Percentiles rank a stretch among this genome's conserved stretches.
phyloP scores from a whole-genome alignment of 1,140 invertebrate genomes.

The Laodelphax striatellus region DNA sequence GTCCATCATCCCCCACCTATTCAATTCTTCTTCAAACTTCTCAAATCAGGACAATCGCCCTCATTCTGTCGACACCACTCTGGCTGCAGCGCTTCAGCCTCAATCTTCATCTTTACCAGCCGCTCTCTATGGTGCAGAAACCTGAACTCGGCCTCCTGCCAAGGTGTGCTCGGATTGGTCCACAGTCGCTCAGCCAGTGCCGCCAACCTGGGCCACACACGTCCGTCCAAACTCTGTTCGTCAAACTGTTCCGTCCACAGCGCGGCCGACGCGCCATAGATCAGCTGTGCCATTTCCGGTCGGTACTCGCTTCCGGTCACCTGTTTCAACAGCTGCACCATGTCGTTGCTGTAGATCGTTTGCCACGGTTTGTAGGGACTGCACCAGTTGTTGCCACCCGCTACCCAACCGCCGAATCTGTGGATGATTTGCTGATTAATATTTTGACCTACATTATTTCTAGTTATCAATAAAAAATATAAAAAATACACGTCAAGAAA shows the following conservation, averaged over 20 bases:
- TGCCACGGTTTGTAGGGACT: constrained; percentile 82
- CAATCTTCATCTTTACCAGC: constrained; percentile 46
- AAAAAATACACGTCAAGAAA: too few species aligned
- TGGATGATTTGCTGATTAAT: constrained; percentile 20
- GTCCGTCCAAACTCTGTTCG: constrained; percentile 20
- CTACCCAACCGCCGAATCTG: constrained; percentile 42
- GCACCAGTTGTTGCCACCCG: constrained; percentile 69
- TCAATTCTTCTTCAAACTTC: too few species aligned
- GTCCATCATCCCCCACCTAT: too few species aligned
- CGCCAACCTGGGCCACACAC: constrained; percentile 65
- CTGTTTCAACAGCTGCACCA: constrained; percentile 37
- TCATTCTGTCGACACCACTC: constrained; percentile 66
- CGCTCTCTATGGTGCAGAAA: constrained; percentile 55
- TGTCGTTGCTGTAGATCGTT: constrained; percentile 66
- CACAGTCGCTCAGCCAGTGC: constrained; percentile 67
- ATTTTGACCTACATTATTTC: too few species aligned
- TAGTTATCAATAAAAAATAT: too few species aligned
- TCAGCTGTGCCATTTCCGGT: constrained; percentile 15
- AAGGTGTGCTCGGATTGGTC: constrained; percentile 46
- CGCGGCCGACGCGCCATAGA: constrained; percentile 58
- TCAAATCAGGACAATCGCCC: constrained; percentile 37
- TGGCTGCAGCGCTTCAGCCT: constrained; percentile 54
- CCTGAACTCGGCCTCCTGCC: constrained; percentile 40
- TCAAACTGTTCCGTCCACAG: constrained; percentile 66
- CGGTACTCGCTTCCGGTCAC: constrained; percentile 9